Evolutionary conservation across 2,113 vertebrate species (phyloP).

Genomic region (Mugil cephalus): DNA sequence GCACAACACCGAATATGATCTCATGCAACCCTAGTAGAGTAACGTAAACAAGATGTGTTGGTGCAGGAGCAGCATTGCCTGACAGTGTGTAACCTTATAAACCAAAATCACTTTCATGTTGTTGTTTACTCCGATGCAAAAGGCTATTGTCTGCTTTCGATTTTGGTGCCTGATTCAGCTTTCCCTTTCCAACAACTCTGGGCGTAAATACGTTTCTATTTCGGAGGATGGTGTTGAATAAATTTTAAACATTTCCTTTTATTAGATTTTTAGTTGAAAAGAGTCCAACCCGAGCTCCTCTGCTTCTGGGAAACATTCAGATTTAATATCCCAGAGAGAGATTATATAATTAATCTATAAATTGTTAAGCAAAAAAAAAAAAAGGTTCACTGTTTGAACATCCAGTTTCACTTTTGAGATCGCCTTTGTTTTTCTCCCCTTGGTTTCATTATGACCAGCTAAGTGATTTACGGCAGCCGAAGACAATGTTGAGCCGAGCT

Average conservation of each 20-base stretch:
- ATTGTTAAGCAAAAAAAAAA: not conserved
- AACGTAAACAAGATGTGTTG: slow-evolving; percentile 37
- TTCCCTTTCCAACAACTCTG: not conserved
- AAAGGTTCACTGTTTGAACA: slow-evolving; percentile 27
- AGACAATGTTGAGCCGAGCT: slow-evolving; percentile 46
- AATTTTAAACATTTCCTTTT: slow-evolving; percentile 14
- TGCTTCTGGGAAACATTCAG: slow-evolving; percentile 1
- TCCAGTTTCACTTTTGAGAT: slow-evolving; percentile 31
- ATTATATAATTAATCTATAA: slow-evolving; percentile 12
- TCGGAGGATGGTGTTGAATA: not conserved
- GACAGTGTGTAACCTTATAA: slow-evolving; percentile 11
- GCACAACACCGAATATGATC: slow-evolving; percentile 48
- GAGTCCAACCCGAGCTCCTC: not conserved
- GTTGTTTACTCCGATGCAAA: slow-evolving; percentile 27
- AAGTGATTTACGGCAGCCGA: slow-evolving; percentile 58
- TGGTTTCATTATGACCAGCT: slow-evolving; percentile 42
- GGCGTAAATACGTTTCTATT: slow-evolving; percentile 2
- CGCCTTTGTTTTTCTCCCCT: slow-evolving; percentile 30
- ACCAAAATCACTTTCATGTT: slow-evolving; percentile 37
- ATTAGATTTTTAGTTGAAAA: not conserved
- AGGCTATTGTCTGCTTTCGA: slow-evolving; percentile 15
- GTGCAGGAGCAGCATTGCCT: slow-evolving; percentile 4
- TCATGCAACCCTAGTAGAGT: slow-evolving; percentile 19
- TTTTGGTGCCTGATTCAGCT: not conserved
- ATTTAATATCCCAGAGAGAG: slow-evolving; percentile 9